Percentiles rank a stretch among this genome's conserved stretches.
These are phyloP conservation scores for Thaumetopoea pityocampa DNA, from an alignment of 1,140 invertebrate genomes.

Conservation along the genomic window DNA sequence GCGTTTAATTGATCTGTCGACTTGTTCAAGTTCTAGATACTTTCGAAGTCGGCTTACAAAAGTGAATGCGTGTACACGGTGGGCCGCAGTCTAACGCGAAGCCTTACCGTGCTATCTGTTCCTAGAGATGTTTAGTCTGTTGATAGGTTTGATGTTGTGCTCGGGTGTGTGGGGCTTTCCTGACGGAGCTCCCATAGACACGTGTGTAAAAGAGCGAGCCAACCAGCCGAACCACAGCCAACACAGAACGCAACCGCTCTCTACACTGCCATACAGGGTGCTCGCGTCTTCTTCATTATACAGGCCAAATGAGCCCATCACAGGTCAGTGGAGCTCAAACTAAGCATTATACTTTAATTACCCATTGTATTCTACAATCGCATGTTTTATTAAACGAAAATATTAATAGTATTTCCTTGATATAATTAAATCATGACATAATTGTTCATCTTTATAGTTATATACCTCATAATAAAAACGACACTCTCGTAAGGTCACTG, in stretches of 20 bases:
- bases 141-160: constrained; percentile 35
- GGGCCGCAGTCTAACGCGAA: constrained; percentile 41
- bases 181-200: constrained; percentile 85
- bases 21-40: constrained; percentile 55
- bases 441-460: too few species aligned
- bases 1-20: constrained; percentile 48
- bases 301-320: constrained; percentile 80
- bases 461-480: too few species aligned
- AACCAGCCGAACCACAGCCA: constrained; percentile 87
- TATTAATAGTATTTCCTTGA: too few species aligned
- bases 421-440: too few species aligned
- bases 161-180: constrained; percentile 76
- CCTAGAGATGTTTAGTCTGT: constrained; percentile 35
- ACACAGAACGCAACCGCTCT: constrained; percentile 78
- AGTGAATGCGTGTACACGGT: constrained; percentile 40
- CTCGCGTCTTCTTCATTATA: constrained; percentile 79
- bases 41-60: constrained; percentile 64
- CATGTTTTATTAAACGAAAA: too few species aligned
- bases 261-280: constrained; percentile 81
- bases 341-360: neutral
- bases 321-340: constrained; percentile 65
- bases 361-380: too few species aligned
- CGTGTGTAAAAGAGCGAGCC: constrained; percentile 82
- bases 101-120: constrained; percentile 30
- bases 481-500: too few species aligned